These are phyloP conservation scores for Trissolcus basalis DNA, from an alignment of 1,140 invertebrate genomes.

Conservation along the genomic window DNA sequence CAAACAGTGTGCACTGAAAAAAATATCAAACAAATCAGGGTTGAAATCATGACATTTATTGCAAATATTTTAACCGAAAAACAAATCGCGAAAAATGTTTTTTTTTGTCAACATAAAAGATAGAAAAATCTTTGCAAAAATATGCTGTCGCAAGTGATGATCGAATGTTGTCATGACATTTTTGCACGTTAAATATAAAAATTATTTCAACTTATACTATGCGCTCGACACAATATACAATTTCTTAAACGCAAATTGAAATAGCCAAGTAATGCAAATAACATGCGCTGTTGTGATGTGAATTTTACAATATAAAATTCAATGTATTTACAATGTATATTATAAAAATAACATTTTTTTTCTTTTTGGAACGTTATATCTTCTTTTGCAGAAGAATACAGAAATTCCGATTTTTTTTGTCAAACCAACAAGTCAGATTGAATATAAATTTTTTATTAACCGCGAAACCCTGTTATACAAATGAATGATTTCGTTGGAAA, in stretches of 20 bases:
- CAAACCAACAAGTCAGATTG: too few species aligned
- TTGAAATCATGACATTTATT: conserved; percentile 48
- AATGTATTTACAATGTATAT: conserved; percentile 42
- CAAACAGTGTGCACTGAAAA: too few species aligned
- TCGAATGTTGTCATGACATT: conserved; percentile 44
- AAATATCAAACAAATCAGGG: conserved; percentile 30
- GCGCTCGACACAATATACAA: conserved; percentile 33
- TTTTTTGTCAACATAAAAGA: conserved; percentile 8
- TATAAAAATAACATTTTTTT: conserved; percentile 44
- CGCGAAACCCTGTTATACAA: too few species aligned
- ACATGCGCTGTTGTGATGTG: conserved; percentile 27
- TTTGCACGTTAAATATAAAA: conserved; percentile 6
- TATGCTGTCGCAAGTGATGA: conserved; percentile 16
- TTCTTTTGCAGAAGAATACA: neutral
- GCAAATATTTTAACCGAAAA: conserved; percentile 14
- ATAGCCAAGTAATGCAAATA: conserved; percentile 45
- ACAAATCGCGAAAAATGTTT: conserved; percentile 5
- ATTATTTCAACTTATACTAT: conserved; percentile 45
- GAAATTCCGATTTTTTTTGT: too few species aligned
- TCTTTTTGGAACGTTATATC: neutral
- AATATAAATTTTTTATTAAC: too few species aligned
- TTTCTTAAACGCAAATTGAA: conserved; percentile 36
- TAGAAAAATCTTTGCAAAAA: conserved; percentile 22
- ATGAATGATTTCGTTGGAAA: conserved; percentile 20
- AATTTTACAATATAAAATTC: conserved; percentile 45